A percentile compares a stretch with the other conserved stretches of the same genome.
Conservation (phyloP, 1,140 invertebrate species). For the Pogonus chalceus region DNA sequence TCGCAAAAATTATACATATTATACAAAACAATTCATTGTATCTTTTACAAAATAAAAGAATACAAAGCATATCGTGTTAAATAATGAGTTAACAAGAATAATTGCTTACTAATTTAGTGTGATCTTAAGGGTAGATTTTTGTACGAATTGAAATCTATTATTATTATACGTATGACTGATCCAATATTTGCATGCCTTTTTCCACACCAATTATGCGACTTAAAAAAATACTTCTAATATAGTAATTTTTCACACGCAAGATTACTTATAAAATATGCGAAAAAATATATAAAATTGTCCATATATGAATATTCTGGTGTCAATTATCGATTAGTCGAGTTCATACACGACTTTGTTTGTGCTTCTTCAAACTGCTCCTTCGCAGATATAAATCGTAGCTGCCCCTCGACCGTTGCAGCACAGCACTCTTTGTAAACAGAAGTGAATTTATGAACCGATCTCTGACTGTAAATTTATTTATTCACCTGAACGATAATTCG, state of each 20-base stretch:
- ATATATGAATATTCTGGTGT: not conserved
- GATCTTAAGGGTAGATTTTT: too few relatives aligned
- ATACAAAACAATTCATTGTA: too few relatives aligned
- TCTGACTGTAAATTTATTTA: not conserved
- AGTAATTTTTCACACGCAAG: not conserved
- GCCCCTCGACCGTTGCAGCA: not conserved
- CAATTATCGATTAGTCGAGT: not conserved
- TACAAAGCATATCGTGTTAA: too few relatives aligned
- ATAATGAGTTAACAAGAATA: too few relatives aligned
- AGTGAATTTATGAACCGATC: not conserved
- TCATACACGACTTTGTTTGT: not conserved
- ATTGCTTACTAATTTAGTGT: too few relatives aligned
- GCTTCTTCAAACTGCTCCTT: not conserved
- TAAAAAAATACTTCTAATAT: too few relatives aligned
- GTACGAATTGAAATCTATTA: not conserved
- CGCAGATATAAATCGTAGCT: not conserved
- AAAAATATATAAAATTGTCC: not conserved
- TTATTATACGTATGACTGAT: not conserved
- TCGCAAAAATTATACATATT: too few relatives aligned
- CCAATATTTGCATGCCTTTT: not conserved
- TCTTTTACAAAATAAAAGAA: too few relatives aligned
- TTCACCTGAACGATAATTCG: not conserved
- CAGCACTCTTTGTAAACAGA: not conserved
- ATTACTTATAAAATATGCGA: not conserved
- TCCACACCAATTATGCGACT: not conserved